A percentile compares a stretch with the other conserved stretches of the same genome.
Evolutionary conservation across 2,797 vertebrate genomes (phyloP).

Genomic region (Lacerta viridis): DNA sequence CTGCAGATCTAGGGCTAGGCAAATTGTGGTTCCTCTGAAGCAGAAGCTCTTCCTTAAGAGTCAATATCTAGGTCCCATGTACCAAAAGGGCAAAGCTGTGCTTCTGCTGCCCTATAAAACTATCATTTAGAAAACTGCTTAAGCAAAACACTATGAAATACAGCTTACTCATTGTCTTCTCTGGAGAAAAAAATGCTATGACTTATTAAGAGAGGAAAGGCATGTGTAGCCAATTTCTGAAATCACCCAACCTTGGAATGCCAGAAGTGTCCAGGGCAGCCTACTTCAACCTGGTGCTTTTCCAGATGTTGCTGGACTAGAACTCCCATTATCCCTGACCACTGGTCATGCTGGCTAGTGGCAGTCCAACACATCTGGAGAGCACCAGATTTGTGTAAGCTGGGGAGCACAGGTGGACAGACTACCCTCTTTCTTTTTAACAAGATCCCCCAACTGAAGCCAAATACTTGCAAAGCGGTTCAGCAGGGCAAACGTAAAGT

Average conservation of each 20-base stretch:
- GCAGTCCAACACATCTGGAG: too few species aligned
- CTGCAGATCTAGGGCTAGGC: background rate
- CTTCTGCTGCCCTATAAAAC: background rate
- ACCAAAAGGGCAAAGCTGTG: background rate
- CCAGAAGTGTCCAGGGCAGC: background rate
- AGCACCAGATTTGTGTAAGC: background rate
- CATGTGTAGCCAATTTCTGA: background rate
- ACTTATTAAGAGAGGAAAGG: background rate
- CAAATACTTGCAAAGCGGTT: too few species aligned
- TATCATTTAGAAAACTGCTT: background rate
- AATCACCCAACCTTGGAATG: background rate
- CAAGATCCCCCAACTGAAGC: too few species aligned
- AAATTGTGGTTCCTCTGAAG: background rate
- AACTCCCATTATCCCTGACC: too few species aligned
- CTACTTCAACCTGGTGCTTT: too few species aligned
- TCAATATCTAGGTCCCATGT: background rate
- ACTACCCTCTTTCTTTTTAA: background rate
- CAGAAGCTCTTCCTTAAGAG: background rate
- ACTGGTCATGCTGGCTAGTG: too few species aligned
- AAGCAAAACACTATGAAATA: background rate
- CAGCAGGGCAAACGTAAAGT: too few species aligned
- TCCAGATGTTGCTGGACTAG: too few species aligned
- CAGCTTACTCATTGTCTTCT: background rate
- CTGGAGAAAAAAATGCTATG: background rate
- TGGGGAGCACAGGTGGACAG: background rate